These are phyloP conservation scores for Liolophura sinensis DNA, from an alignment of 1,140 invertebrate species.

Conservation along the genomic window DNA sequence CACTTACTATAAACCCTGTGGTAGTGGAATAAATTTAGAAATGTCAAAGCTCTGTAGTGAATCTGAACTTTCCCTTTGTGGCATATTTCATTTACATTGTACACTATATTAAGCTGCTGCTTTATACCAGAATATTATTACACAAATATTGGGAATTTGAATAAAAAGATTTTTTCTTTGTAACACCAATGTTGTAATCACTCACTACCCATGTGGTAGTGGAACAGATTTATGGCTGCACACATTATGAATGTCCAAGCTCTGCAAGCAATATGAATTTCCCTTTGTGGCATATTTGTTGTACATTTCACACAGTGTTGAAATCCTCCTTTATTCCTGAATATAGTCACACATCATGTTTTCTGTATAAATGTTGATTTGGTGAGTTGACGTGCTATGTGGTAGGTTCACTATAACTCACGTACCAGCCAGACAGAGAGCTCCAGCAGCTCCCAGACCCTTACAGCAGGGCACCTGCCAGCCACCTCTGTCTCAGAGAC, in stretches of 20 bases:
- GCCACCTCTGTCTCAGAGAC: no score
- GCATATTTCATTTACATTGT: neutral
- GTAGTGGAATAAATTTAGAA: no score
- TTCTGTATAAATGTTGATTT: neutral
- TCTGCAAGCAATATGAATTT: no score
- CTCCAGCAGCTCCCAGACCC: constrained; percentile 14
- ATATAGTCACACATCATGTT: neutral
- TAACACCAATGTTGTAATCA: no score
- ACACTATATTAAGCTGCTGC: neutral
- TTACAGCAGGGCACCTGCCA: no score
- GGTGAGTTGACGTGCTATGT: neutral
- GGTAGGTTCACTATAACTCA: constrained; percentile 55
- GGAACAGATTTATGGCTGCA: no score
- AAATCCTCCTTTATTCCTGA: neutral
- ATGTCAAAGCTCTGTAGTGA: no score
- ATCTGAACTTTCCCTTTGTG: neutral
- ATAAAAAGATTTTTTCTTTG: no score
- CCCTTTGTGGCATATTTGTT: neutral
- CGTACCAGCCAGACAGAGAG: constrained; percentile 31
- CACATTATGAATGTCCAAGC: no score
- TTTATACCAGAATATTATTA: neutral
- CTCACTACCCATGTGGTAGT: no score
- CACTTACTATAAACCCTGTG: no score
- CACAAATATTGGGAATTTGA: no score
- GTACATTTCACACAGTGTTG: neutral